Evolutionary conservation across 2,113 vertebrate species (phyloP).

Genomic region (Melanotaenia duboulayi): DNA sequence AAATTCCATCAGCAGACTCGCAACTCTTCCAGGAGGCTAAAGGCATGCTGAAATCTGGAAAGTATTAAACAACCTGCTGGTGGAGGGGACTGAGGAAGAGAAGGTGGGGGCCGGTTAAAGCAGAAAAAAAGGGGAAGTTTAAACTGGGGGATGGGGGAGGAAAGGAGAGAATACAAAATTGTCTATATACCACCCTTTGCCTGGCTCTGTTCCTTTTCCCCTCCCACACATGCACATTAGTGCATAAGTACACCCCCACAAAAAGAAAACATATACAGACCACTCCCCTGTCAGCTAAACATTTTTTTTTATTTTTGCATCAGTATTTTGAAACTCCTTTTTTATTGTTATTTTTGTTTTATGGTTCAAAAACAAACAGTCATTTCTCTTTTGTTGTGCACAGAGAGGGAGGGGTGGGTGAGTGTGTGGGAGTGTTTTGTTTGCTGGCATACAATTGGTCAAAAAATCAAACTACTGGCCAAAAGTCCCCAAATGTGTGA

Average conservation of each 20-base stretch:
- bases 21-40: slow-evolving; percentile 74
- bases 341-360: slow-evolving; percentile 8
- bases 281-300: slow-evolving; percentile 57
- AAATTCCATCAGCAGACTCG: slow-evolving; percentile 81
- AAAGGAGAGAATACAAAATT: slow-evolving; percentile 74
- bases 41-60: slow-evolving; percentile 83
- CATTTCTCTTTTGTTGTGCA: slow-evolving; percentile 45
- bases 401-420: neutral
- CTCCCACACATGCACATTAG: slow-evolving; percentile 25
- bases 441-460: slow-evolving; percentile 43
- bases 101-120: slow-evolving; percentile 31
- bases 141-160: slow-evolving; percentile 65
- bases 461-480: slow-evolving; percentile 4
- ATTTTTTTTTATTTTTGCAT: slow-evolving; percentile 60
- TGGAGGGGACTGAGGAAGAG: slow-evolving; percentile 45
- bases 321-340: slow-evolving; percentile 45
- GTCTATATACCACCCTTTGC: slow-evolving; percentile 72
- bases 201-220: slow-evolving; percentile 48
- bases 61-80: slow-evolving; percentile 86
- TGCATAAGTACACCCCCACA: neutral
- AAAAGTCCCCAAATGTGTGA: slow-evolving; percentile 51
- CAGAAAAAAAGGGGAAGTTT: slow-evolving; percentile 31
- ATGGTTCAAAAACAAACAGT: slow-evolving; percentile 67
- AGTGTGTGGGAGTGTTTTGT: slow-evolving; percentile 24
- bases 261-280: slow-evolving; percentile 48